Conservation (phyloP, 1,140 invertebrate species). For the Drosophila novamexicana region DNA sequence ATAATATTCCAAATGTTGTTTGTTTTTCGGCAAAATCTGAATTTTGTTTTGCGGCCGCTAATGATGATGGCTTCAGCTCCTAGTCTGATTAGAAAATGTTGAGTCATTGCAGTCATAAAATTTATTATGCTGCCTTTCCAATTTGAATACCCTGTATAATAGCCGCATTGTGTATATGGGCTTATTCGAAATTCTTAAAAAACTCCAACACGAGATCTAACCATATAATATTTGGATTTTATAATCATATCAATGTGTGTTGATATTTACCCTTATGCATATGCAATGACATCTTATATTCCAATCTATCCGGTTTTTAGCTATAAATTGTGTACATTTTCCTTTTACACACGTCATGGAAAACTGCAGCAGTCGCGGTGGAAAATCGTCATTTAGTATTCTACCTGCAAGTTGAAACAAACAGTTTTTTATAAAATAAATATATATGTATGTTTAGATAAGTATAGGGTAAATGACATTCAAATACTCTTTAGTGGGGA, state of each 20-base stretch:
- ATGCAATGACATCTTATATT: too few relatives aligned
- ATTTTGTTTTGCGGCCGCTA: constrained; percentile 34
- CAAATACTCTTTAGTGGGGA: neutral
- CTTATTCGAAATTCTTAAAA: neutral
- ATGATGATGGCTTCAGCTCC: constrained; percentile 42
- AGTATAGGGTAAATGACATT: neutral
- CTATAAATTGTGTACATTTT: too few relatives aligned
- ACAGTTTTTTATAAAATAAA: too few relatives aligned
- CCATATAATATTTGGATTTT: too few relatives aligned
- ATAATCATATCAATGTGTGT: too few relatives aligned
- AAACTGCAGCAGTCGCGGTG: too few relatives aligned
- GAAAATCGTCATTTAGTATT: too few relatives aligned
- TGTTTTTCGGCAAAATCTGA: constrained; percentile 50
- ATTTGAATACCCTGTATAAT: constrained; percentile 50
- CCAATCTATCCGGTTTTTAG: too few relatives aligned
- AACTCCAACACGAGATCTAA: too few relatives aligned
- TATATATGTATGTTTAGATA: neutral
- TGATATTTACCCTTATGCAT: too few relatives aligned
- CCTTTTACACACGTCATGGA: too few relatives aligned
- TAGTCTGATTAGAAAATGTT: constrained; percentile 69
- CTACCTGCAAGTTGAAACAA: too few relatives aligned
- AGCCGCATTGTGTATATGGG: neutral
- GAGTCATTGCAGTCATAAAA: constrained; percentile 65
- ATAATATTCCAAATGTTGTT: constrained; percentile 62
- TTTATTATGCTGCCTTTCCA: constrained; percentile 61